phyloP scores from a whole-genome alignment of 2,113 vertebrate species.

The Spermophilus dauricus region DNA sequence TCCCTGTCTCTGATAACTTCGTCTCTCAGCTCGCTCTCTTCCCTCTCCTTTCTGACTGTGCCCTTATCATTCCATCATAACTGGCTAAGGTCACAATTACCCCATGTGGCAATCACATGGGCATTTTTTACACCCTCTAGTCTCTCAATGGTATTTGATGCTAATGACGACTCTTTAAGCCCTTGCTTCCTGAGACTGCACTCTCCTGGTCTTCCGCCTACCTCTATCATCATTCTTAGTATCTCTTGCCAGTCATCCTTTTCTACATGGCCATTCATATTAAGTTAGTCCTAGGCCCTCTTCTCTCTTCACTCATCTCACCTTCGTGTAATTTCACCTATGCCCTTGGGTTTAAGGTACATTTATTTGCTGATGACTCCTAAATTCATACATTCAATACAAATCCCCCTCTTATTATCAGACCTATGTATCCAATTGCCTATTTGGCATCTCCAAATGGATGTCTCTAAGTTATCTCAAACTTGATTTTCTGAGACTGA shows the following conservation, averaged over 20 bases:
- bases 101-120: background rate
- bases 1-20: background rate
- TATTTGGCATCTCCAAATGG: background rate
- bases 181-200: background rate
- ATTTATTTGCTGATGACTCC: background rate
- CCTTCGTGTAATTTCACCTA: background rate
- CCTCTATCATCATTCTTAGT: background rate
- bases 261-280: background rate
- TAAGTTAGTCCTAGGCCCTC: background rate
- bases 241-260: background rate
- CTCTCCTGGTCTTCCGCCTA: background rate
- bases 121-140: background rate
- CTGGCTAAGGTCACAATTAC: background rate
- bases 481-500: background rate
- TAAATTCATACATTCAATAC: background rate
- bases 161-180: background rate
- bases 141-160: background rate
- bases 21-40: background rate
- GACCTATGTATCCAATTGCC: background rate
- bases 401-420: background rate
- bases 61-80: background rate
- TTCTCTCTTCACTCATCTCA: background rate
- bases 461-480: slow-evolving; percentile 1
- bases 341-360: background rate
- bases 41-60: background rate